A percentile compares a stretch with the other conserved stretches of the same genome.
These are phyloP conservation scores for Phrynocephalus forsythii DNA, from an alignment of 2,797 vertebrate species.

Conservation along the genomic window DNA sequence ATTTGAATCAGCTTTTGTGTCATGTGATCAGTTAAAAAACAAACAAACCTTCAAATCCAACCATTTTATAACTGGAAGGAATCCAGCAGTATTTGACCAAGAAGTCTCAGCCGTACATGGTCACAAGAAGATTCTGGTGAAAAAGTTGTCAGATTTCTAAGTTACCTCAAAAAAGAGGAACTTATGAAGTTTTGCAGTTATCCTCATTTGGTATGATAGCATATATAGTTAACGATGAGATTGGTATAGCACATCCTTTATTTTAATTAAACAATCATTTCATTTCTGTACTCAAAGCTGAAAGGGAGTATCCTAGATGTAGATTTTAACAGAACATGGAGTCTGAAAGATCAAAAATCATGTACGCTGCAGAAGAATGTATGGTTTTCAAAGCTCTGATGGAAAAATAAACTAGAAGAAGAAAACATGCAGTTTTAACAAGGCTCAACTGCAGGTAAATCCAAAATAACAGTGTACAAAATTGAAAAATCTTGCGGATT, in stretches of 20 bases:
- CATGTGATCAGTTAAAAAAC: no score
- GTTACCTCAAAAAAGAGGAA: slow-evolving; percentile 5
- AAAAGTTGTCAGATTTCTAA: slow-evolving; percentile 41
- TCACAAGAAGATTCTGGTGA: no score
- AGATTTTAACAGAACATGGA: neutral
- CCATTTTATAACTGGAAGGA: no score
- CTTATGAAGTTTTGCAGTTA: rapidly evolving
- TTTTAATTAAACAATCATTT: slow-evolving; percentile 23
- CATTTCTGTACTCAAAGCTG: slow-evolving; percentile 5
- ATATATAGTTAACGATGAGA: slow-evolving; percentile 13
- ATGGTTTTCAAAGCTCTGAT: neutral
- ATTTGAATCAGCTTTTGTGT: no score
- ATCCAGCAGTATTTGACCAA: no score
- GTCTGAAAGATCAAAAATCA: neutral
- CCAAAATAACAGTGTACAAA: neutral
- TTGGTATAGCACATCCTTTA: neutral
- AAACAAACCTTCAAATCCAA: no score
- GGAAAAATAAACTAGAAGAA: neutral
- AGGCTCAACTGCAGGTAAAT: neutral
- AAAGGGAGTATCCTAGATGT: neutral
- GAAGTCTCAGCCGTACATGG: no score
- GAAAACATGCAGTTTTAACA: neutral
- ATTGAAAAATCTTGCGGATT: neutral
- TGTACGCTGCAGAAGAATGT: neutral
- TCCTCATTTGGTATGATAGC: slow-evolving; percentile 19